Evolutionary conservation across 37 sponge, comb jelly and placozoan species (phyloP), one percentile per base, ranked within the genome.

Genomic region (Eunapius fragilis): DNA sequence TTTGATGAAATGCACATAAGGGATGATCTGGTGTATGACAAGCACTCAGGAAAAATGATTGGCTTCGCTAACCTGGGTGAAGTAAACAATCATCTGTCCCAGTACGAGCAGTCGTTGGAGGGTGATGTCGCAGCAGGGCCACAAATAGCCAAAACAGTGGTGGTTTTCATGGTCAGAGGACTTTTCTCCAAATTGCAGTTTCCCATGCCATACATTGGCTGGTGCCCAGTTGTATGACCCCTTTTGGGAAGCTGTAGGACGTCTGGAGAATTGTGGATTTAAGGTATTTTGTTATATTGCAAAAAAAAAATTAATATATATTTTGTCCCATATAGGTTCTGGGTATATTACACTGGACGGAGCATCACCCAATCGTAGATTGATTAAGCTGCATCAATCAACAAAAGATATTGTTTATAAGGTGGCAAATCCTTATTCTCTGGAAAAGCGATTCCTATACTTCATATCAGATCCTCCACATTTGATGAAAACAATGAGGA

Each of bases 21-120:
- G 67, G 87, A 91, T 73, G 87, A 86, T 31, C 67, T 91, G 49
- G 83, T 86, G 67, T 91, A 72, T 36, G 80, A 91, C 32, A 91
- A 91, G 74, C 83, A 86, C 68, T 71, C 91, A 26, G 82, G 81
- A 34, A 82, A 32, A 38, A 11, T 89, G 45, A 89, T 89, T 72
- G 89, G 89, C 25, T 89, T 89, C 48, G 38, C 38, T 49, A 89
- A 89, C 67, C 69, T 89, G 26, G 89, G 84, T 31, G 73, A 75
- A 14, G 47, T 85, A 36, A 85, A 76, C 77, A 76, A 85, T 34
- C 85, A 85, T 30, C 28, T 86, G 23, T 23, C 71, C 22, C 31
- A 27, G 6, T 86, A 45, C 37, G 79, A 79, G 34, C 79, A 49
- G 17, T 70, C 72, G 1, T 72, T 86, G 41, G 75, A 76, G 6